These are phyloP conservation scores for Eulemur mongoz DNA, from an alignment of 2,797 vertebrate species.

Conservation along the genomic window DNA sequence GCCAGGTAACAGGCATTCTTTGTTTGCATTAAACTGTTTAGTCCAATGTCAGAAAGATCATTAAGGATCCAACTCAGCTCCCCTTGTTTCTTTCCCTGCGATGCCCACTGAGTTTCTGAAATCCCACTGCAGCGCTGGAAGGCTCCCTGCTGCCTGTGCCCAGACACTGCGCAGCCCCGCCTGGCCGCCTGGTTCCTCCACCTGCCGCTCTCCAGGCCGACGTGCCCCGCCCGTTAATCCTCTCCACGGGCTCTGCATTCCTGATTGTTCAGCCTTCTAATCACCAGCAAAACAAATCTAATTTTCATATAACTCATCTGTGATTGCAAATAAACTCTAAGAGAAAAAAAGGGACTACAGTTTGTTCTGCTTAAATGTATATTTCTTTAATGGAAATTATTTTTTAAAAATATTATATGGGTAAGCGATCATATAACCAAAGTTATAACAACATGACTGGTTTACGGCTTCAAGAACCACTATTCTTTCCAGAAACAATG, in stretches of 20 bases:
- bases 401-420: not conserved
- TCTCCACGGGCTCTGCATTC: not conserved
- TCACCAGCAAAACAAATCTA: not conserved
- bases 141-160: not conserved
- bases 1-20: not conserved
- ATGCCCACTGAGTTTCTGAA: accelerated
- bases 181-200: accelerated
- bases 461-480: not conserved
- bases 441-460: not conserved
- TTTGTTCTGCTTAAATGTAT: not conserved
- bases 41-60: not conserved
- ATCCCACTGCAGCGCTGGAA: no score
- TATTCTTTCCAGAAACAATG: not conserved
- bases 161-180: accelerated
- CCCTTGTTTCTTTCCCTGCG: not conserved
- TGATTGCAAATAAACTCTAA: not conserved
- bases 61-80: not conserved
- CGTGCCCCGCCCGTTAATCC: accelerated
- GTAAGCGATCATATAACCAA: not conserved
- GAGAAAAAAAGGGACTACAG: not conserved
- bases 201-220: not conserved
- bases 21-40: not conserved
- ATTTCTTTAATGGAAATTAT: not conserved
- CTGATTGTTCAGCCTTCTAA: not conserved
- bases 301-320: not conserved